phyloP scores from a whole-genome alignment of 2,797 vertebrate species.

The Helostoma temminkii region DNA sequence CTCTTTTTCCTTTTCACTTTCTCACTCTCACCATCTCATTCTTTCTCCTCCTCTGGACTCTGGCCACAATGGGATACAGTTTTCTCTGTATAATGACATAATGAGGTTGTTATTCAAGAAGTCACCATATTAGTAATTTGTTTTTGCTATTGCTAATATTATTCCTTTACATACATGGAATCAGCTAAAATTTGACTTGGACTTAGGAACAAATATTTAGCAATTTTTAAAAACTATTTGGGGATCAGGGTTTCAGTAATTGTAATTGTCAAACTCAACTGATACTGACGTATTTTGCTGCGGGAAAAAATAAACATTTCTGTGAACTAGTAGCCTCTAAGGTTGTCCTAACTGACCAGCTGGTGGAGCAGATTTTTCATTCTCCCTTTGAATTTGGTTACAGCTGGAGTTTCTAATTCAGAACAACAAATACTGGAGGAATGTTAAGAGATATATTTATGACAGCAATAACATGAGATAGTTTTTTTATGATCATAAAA shows the following conservation, averaged over 20 bases:
- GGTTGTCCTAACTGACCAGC: not conserved
- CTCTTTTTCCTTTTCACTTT: conserved; percentile 3
- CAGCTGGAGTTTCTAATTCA: conserved; percentile 5
- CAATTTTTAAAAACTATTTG: conserved; percentile 3
- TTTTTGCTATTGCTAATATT: not conserved
- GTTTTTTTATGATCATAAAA: conserved; percentile 13
- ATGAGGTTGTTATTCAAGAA: conserved; percentile 6
- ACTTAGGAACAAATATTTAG: no score
- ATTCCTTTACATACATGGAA: conserved; percentile 1
- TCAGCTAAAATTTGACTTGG: not conserved
- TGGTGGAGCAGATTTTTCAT: conserved; percentile 10
- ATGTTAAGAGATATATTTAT: conserved; percentile 15
- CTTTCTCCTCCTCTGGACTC: conserved; percentile 65
- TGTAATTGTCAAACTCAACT: not conserved
- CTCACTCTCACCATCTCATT: conserved; percentile 15
- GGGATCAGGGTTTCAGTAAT: not conserved
- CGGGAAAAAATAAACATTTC: not conserved
- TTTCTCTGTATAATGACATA: conserved; percentile 2
- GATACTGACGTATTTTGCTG: not conserved
- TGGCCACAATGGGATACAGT: conserved; percentile 43
- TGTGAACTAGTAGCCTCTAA: not conserved
- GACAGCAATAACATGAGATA: not conserved
- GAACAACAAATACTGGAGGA: conserved; percentile 4
- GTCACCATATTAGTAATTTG: not conserved
- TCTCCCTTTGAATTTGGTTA: conserved; percentile 5